Evolutionary conservation across 2,888 invertebrate genomes (phyloP).

Genomic region (Selenia dentaria): DNA sequence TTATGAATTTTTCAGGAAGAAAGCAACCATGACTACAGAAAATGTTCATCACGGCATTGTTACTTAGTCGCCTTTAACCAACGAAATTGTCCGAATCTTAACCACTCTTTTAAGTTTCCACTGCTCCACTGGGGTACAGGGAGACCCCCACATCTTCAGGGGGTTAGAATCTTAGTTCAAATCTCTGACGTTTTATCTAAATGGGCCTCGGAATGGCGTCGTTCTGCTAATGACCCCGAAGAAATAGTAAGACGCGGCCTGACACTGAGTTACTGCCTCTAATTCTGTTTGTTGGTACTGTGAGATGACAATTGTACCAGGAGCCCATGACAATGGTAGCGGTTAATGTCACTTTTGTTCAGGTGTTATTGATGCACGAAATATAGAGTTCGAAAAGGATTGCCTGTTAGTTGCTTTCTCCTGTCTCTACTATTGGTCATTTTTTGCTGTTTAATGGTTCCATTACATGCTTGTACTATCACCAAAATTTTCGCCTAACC

Average conservation of each 20-base stretch:
- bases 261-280: slow-evolving; percentile 57
- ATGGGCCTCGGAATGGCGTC: slow-evolving; percentile 81
- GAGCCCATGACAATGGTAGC: slow-evolving; percentile 6
- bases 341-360: neutral
- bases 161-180: slow-evolving; percentile 73
- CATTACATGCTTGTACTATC: too few species aligned
- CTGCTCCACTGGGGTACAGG: slow-evolving; percentile 15
- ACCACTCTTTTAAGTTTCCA: slow-evolving; percentile 6
- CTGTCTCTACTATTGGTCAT: too few species aligned
- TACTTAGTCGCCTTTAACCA: too few species aligned
- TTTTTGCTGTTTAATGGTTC: too few species aligned
- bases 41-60: too few species aligned
- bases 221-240: slow-evolving; percentile 81
- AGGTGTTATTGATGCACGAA: neutral
- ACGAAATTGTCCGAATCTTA: too few species aligned
- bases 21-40: too few species aligned
- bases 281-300: slow-evolving; percentile 31
- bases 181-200: slow-evolving; percentile 84
- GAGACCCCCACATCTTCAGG: slow-evolving; percentile 25
- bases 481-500: too few species aligned
- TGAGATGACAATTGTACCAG: slow-evolving; percentile 23
- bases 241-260: slow-evolving; percentile 74
- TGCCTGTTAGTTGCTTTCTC: too few species aligned
- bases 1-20: too few species aligned
- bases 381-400: too few species aligned